Base-by-base conservation (phyloP, 2,113 vertebrate genomes). In the Cathartes aura region DNA sequence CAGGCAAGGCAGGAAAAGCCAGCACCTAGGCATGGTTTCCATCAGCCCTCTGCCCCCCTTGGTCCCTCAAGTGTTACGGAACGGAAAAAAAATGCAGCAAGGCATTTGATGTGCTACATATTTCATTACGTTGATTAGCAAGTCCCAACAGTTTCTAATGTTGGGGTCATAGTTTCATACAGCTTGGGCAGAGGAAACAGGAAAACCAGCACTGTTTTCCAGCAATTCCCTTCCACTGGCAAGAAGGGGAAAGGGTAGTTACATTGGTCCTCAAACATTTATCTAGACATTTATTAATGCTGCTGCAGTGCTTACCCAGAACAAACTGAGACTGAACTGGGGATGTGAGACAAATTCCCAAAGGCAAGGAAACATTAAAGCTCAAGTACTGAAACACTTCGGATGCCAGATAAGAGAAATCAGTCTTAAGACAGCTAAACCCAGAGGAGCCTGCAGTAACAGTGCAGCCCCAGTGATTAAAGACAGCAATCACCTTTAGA, bases 381-480 rank as follows among this genome's bases (percentile, higher is more conserved):
- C 32, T 55, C 24, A 8, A 72, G 66, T 36, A 63, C 30, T 22
- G 60, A 32, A 47, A 60, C 42, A 53, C 7, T 62, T 47, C 60
- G 38, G 42, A 13, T 8, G 3, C 11, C 50, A 60, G 50, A 20
- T 50, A 29, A 81, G 56, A 63, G 59, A 66, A 64, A 80, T 26
- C 42, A 38, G 17, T 15, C 10, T 21, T 34, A 30, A 67, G 66
- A 11, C n/a, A 29, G 36, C 82, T 36, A 62, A 71, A 48, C 23
- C 40, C 55, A 26, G 58, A 24, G 20, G 15, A 76, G 29, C 9
- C 12, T 42, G 74, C 68, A 29, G n/a, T 8, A 34, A 32, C 43
- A 36, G 9, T 1, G 26, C 55, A 50, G 53, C 29, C 22, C 42
- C 5, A 0, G 34, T 5, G 56, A 58, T 3, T 0, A 3, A 60